phyloP scores from a whole-genome alignment of 2,797 vertebrate species.

The Borostomias antarcticus region DNA sequence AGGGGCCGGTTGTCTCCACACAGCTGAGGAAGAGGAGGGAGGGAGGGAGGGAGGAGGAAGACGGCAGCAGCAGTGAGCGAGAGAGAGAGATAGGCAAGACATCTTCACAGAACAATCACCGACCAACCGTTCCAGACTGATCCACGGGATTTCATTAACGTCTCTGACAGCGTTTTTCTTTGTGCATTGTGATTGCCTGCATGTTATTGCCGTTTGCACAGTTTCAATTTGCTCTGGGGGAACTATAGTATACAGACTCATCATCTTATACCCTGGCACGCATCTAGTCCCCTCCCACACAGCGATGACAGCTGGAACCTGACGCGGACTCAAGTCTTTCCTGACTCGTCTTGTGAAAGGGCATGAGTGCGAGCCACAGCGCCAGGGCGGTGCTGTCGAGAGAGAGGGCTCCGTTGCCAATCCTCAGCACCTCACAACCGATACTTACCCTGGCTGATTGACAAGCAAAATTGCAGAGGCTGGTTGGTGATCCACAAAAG shows the following conservation, averaged over 20 bases:
- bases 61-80: conserved; percentile 10
- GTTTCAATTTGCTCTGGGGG: conserved; percentile 30
- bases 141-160: conserved; percentile 31
- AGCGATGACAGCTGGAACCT: too few relatives aligned
- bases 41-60: too few relatives aligned
- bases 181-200: conserved; percentile 28
- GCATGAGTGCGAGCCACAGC: conserved; percentile 27
- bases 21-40: background rate
- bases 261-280: conserved; percentile 41
- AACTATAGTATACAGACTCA: conserved; percentile 23
- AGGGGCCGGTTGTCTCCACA: background rate
- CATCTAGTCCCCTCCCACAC: conserved; percentile 27
- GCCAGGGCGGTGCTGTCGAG: conserved; percentile 42
- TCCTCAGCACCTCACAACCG: too few relatives aligned
- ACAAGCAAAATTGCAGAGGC: conserved; percentile 64
- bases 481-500: conserved; percentile 61
- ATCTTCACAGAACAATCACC: background rate
- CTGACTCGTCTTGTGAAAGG: conserved; percentile 24
- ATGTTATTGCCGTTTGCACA: conserved; percentile 24
- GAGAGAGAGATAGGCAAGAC: conserved; percentile 38
- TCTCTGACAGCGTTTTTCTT: conserved; percentile 35
- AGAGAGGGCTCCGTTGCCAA: conserved; percentile 29
- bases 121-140: conserved; percentile 34
- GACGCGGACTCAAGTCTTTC: too few relatives aligned
- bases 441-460: conserved; percentile 50